Evolutionary conservation across 2,113 vertebrate species (phyloP), one percentile per base, ranked within the genome.

Genomic region (Oreotrochilus melanogaster): DNA sequence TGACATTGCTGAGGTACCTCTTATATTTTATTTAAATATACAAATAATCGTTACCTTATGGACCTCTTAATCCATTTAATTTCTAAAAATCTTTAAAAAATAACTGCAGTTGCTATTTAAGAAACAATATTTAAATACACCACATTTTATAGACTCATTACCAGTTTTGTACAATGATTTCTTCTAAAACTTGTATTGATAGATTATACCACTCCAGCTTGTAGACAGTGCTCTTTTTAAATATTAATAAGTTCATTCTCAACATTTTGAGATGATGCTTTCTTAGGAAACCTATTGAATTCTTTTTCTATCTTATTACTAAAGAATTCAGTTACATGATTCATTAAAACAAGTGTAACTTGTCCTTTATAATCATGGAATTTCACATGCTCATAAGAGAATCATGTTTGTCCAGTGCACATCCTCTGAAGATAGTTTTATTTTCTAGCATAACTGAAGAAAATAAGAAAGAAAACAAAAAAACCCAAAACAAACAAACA

Each of bases 181-280:
- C 4, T 92, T 67, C 12, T 35, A 85, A 87, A 84, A 17, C 4
- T 42, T 73, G 66, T 60, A 21, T 22, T 50, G 7, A 67, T 67
- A 69, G 33, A 14, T 37, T 53, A 30, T 27, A 6, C 3, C 74
- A 8, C 5, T 2, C 4, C 15, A 56, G 5, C 9, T 67, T 13
- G 2, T 47, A 64, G 1, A 10, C 2, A 11, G 7, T 48, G 14
- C 1, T 43, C 6, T 58, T 62, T 75, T 66, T 0, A 72, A 78
- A 2, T 42, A 15, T 75, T 78, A 81, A n/a, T 58, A 81, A 93
- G 12, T 0, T 60, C 8, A 58, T 62, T 70, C 11, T 56, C 12
- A 10, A 6, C 6, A 54, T 2, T 65, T 70, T 14, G 15, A 37
- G 5, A 33, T 10, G 45, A 27, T 24, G 1, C 50, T 86, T 70